phyloP scores from a whole-genome alignment of 2,113 vertebrate genomes.

The Romanogobio albipinnatus region DNA sequence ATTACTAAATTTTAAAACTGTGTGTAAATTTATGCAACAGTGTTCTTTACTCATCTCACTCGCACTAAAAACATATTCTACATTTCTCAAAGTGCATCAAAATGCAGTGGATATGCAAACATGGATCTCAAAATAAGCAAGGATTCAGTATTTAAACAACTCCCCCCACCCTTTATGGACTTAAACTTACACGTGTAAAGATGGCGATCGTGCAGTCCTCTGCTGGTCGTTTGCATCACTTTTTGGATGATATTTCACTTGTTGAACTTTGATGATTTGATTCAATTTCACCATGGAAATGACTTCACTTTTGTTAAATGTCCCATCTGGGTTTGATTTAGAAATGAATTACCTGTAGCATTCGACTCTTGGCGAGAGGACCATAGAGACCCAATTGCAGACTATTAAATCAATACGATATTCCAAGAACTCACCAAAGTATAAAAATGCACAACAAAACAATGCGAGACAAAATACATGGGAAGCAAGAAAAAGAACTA shows the following conservation, averaged over 20 bases:
- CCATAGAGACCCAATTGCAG: background rate
- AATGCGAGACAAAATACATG: background rate
- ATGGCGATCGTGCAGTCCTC: background rate
- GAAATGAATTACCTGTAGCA: slow-evolving; percentile 20
- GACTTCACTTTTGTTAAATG: slow-evolving; percentile 8
- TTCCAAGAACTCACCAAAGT: slow-evolving; percentile 3
- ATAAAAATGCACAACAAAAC: background rate
- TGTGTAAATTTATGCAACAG: too few relatives aligned
- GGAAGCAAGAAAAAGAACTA: background rate
- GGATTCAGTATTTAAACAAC: background rate
- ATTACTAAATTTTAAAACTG: too few relatives aligned
- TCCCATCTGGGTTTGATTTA: slow-evolving; percentile 5
- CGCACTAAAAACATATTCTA: background rate
- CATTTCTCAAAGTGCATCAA: background rate
- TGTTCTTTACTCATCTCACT: too few relatives aligned
- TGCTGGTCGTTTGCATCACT: background rate
- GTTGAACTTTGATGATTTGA: background rate
- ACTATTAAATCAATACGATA: slow-evolving; percentile 7
- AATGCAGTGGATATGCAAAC: background rate
- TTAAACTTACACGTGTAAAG: background rate
- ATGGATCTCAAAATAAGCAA: background rate
- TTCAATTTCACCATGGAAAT: slow-evolving; percentile 1
- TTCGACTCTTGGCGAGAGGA: background rate
- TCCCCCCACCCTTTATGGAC: background rate
- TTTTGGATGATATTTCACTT: background rate